Evolutionary conservation across 2,797 vertebrate species (phyloP).

Genomic region (Clarias laeviceps): DNA sequence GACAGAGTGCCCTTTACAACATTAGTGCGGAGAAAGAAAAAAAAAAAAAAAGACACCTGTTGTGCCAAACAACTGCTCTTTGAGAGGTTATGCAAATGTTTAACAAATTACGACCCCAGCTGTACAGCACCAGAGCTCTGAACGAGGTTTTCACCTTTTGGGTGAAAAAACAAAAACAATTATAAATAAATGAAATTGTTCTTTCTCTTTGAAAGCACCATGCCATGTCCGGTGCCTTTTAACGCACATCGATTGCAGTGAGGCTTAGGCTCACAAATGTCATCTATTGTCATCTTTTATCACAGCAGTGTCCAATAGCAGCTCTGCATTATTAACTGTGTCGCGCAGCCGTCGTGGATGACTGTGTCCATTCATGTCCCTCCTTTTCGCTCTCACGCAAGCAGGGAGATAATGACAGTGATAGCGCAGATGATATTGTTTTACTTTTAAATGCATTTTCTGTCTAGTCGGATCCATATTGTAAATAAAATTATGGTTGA

Average conservation of each 20-base stretch:
- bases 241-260: slow-evolving; percentile 76
- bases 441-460: background rate
- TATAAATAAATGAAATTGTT: background rate
- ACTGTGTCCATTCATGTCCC: slow-evolving; percentile 55
- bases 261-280: slow-evolving; percentile 81
- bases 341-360: slow-evolving; percentile 51
- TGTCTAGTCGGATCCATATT: background rate
- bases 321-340: slow-evolving; percentile 60
- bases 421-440: slow-evolving; percentile 46
- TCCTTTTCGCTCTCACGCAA: slow-evolving; percentile 43
- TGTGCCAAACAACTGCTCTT: slow-evolving; percentile 85
- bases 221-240: slow-evolving; percentile 71
- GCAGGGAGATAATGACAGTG: slow-evolving; percentile 40
- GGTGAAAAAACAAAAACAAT: background rate
- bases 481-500: background rate
- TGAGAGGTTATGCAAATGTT: slow-evolving; percentile 71
- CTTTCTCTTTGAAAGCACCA: slow-evolving; percentile 54
- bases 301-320: slow-evolving; percentile 83
- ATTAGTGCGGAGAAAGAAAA: slow-evolving; percentile 79
- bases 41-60: slow-evolving; percentile 88
- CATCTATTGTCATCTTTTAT: slow-evolving; percentile 86
- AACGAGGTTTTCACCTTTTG: background rate
- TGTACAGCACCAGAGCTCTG: background rate
- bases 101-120: slow-evolving; percentile 69
- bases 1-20: slow-evolving; percentile 84